phyloP scores from a whole-genome alignment of 2,888 invertebrate species.

The Ernsta delagoae region DNA sequence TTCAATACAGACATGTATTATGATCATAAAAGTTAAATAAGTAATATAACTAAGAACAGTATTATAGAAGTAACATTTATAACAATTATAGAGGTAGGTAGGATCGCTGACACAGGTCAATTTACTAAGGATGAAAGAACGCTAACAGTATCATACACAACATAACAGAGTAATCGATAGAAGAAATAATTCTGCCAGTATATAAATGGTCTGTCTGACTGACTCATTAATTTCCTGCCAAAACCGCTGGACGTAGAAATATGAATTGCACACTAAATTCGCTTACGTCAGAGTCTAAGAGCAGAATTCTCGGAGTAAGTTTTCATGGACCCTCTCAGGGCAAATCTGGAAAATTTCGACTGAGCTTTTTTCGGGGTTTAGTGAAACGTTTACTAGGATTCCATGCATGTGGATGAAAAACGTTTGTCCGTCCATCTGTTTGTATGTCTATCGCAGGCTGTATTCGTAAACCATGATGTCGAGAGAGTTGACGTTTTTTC shows the following conservation, averaged over 20 bases:
- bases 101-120: not conserved
- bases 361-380: constrained; percentile 1
- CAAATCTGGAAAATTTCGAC: constrained; percentile 25
- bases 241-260: constrained; percentile 35
- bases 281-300: constrained; percentile 32
- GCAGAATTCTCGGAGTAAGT: constrained; percentile 29
- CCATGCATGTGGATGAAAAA: no score
- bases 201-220: constrained; percentile 35
- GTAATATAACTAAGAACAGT: no score
- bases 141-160: constrained; percentile 1
- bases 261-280: constrained; percentile 38
- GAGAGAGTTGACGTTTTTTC: no score
- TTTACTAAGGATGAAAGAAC: not conserved
- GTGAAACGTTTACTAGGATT: constrained; percentile 6
- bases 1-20: no score
- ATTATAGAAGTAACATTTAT: no score
- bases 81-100: no score
- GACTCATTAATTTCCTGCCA: constrained; percentile 37
- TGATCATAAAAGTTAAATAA: no score
- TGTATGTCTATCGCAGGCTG: no score
- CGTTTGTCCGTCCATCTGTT: no score
- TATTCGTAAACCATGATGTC: no score
- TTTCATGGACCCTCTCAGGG: constrained; percentile 17
- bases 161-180: constrained; percentile 9
- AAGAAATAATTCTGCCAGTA: constrained; percentile 20